These are phyloP conservation scores for Nibea coibor DNA, from an alignment of 2,113 vertebrate genomes.

Conservation along the genomic window DNA sequence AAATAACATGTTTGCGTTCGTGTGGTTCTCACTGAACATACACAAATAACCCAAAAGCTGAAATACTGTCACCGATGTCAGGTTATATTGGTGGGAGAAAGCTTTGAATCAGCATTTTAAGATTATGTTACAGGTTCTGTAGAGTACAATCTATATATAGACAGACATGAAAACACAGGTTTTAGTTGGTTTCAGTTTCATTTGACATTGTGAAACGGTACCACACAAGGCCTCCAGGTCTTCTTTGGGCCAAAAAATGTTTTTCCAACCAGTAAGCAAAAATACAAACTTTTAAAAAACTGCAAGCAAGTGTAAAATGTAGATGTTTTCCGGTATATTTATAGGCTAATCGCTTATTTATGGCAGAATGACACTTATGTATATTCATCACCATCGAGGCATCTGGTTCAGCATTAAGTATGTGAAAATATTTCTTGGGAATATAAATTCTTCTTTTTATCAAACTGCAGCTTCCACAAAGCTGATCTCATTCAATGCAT, in stretches of 20 bases:
- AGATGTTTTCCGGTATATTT: constrained; percentile 2
- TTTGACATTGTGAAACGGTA: rapidly evolving
- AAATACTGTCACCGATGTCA: background rate
- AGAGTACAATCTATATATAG: background rate
- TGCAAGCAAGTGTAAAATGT: background rate
- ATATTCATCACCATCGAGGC: constrained; percentile 1
- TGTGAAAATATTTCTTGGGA: background rate
- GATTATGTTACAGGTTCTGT: background rate
- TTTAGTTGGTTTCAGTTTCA: background rate
- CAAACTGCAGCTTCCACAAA: constrained; percentile 23
- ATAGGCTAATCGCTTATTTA: constrained; percentile 28
- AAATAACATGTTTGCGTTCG: background rate
- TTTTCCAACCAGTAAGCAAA: background rate
- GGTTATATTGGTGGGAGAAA: background rate
- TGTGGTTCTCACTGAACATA: background rate
- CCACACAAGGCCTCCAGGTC: background rate
- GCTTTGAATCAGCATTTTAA: background rate
- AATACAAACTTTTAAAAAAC: background rate
- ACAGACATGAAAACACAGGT: background rate
- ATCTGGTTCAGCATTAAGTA: background rate
- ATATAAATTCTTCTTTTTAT: constrained; percentile 11
- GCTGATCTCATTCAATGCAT: constrained; percentile 40
- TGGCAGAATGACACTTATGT: background rate
- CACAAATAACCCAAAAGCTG: background rate
- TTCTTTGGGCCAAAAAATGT: background rate